Evolutionary conservation across 2,888 invertebrate genomes (phyloP).

Genomic region (Clunio marinus): DNA sequence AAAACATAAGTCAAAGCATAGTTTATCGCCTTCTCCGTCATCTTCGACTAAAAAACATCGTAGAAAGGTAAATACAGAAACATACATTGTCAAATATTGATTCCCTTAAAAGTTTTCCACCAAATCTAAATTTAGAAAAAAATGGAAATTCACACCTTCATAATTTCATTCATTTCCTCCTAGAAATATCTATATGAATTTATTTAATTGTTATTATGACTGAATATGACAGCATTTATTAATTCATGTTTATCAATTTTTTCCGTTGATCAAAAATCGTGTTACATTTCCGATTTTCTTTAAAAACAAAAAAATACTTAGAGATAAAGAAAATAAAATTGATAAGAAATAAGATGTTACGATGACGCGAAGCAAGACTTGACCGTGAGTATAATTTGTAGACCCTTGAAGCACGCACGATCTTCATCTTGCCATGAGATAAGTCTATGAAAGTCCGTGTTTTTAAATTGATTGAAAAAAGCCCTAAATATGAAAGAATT

Average conservation of each 20-base stretch:
- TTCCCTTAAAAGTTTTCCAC: background rate
- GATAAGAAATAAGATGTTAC: too few relatives aligned
- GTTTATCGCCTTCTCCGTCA: too few relatives aligned
- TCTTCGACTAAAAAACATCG: too few relatives aligned
- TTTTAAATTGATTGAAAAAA: background rate
- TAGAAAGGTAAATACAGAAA: background rate
- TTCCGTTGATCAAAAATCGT: background rate
- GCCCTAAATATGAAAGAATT: background rate
- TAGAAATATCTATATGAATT: too few relatives aligned
- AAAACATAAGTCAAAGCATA: too few relatives aligned
- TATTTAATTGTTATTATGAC: too few relatives aligned
- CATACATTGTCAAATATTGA: too few relatives aligned
- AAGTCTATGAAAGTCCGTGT: background rate
- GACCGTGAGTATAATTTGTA: too few relatives aligned
- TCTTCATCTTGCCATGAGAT: background rate
- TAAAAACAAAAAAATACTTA: background rate
- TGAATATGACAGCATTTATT: background rate
- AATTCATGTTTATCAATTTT: conserved; percentile 5
- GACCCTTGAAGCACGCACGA: too few relatives aligned
- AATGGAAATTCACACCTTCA: background rate
- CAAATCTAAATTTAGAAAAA: background rate
- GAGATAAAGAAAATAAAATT: background rate
- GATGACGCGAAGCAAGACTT: background rate
- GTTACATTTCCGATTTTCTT: conserved; percentile 1
- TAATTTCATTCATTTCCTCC: too few relatives aligned